Conservation (phyloP, 2,888 invertebrate species). For the Agriopis leucophaearia region DNA sequence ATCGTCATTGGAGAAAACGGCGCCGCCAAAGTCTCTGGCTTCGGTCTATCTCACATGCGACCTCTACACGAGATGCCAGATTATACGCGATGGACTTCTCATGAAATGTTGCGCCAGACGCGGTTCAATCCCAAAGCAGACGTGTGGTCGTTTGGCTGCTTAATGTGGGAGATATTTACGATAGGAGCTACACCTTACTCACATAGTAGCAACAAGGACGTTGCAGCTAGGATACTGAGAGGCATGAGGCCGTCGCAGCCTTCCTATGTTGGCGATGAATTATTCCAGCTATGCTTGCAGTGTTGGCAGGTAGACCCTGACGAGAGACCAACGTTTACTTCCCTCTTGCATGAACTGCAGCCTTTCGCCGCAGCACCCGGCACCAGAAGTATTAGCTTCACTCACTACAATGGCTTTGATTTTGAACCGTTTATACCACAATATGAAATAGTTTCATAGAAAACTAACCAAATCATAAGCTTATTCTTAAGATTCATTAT, state of each 20-base stretch:
- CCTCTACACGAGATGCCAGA: slow-evolving; percentile 89
- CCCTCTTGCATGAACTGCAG: slow-evolving; percentile 82
- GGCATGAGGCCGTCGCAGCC: slow-evolving; percentile 92
- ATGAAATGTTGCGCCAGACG: slow-evolving; percentile 91
- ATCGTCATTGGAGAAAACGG: slow-evolving; percentile 88
- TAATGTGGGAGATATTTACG: slow-evolving; percentile 93
- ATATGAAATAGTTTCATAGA: slow-evolving; percentile 76
- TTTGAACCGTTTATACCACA: slow-evolving; percentile 79
- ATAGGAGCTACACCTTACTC: slow-evolving; percentile 93
- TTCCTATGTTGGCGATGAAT: slow-evolving; percentile 90
- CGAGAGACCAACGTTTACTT: slow-evolving; percentile 91
- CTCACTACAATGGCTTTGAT: slow-evolving; percentile 78
- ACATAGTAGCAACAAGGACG: slow-evolving; percentile 88
- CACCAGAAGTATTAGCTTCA: slow-evolving; percentile 75
- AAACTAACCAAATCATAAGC: slow-evolving; percentile 43
- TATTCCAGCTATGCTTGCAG: slow-evolving; percentile 93
- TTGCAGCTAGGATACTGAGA: slow-evolving; percentile 88
- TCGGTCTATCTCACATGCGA: slow-evolving; percentile 90
- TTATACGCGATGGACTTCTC: slow-evolving; percentile 92
- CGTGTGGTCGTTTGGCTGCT: slow-evolving; percentile 93
- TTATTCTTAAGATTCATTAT: slow-evolving; percentile 13
- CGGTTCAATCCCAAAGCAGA: slow-evolving; percentile 91
- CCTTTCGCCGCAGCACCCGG: slow-evolving; percentile 69
- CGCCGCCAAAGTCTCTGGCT: slow-evolving; percentile 91
- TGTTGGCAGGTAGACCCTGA: slow-evolving; percentile 95